Conservation (phyloP, 1,140 invertebrate genomes). For the Pseudomyrmex sp. region DNA sequence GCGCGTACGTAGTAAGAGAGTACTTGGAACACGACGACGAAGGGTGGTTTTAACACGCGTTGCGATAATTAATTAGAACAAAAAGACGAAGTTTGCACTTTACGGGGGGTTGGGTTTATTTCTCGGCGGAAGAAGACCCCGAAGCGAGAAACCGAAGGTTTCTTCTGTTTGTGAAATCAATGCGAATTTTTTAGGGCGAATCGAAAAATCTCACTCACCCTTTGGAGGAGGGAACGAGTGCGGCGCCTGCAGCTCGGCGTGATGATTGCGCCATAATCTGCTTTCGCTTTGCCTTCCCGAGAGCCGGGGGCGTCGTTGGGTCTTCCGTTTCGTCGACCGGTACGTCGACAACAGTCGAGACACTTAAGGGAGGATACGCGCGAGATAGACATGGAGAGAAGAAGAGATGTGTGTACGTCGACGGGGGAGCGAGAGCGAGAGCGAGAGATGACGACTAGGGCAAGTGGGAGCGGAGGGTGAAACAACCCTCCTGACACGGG, state of each 20-base stretch:
- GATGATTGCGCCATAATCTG: conserved; percentile 85
- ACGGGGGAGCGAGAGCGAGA: conserved; percentile 23
- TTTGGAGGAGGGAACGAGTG: not conserved
- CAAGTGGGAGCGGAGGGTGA: conserved; percentile 45
- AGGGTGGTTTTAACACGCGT: conserved; percentile 34
- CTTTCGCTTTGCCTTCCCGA: conserved; percentile 79
- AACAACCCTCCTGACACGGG: conserved; percentile 76
- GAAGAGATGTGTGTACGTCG: conserved; percentile 16
- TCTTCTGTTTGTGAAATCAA: not conserved
- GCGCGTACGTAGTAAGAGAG: conserved; percentile 16
- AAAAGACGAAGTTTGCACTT: not conserved
- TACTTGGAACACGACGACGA: conserved; percentile 24
- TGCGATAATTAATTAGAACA: conserved; percentile 31
- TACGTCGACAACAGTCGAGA: conserved; percentile 46
- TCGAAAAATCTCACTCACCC: conserved; percentile 22
- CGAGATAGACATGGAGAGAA: conserved; percentile 46
- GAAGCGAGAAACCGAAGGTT: not conserved
- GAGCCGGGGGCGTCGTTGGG: conserved; percentile 68
- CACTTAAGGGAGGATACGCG: conserved; percentile 58
- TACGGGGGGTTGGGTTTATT: not conserved
- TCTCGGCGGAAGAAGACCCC: not conserved
- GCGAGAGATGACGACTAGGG: conserved; percentile 14
- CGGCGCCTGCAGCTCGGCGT: conserved; percentile 64
- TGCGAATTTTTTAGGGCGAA: not conserved
- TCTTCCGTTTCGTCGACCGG: conserved; percentile 55